These are phyloP conservation scores for Standfussiana lucernea DNA, from an alignment of 2,888 invertebrate species.

Conservation along the genomic window DNA sequence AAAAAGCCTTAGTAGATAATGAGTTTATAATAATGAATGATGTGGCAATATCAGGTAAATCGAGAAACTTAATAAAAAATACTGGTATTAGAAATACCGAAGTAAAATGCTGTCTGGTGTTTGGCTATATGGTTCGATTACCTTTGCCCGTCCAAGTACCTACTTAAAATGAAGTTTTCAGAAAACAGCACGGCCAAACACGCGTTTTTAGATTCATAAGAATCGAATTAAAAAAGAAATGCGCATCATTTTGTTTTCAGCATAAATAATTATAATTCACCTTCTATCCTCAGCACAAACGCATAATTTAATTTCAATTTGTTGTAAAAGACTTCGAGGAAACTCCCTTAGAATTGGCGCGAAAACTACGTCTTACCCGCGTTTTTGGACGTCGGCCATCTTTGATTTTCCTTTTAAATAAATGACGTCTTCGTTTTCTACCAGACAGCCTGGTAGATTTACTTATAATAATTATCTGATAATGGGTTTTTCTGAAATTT, in stretches of 20 bases:
- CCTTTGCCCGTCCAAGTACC: background rate
- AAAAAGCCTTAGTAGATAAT: background rate
- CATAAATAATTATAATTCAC: slow-evolving; percentile 9
- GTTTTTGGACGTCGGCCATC: slow-evolving; percentile 65
- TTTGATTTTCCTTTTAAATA: slow-evolving; percentile 61
- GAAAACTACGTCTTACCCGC: slow-evolving; percentile 52
- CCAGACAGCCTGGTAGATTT: slow-evolving; percentile 33
- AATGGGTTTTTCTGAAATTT: background rate
- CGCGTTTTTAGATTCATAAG: background rate
- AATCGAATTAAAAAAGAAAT: background rate
- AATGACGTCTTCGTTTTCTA: slow-evolving; percentile 32
- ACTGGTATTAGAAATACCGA: background rate
- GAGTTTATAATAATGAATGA: background rate
- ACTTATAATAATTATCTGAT: slow-evolving; percentile 6
- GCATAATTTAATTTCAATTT: slow-evolving; percentile 49
- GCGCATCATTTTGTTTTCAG: background rate
- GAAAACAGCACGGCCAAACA: background rate
- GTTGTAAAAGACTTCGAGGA: slow-evolving; percentile 62
- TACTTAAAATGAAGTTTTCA: background rate
- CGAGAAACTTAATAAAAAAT: no score
- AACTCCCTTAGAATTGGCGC: slow-evolving; percentile 59
- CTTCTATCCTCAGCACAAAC: slow-evolving; percentile 16
- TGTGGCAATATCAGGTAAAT: background rate
- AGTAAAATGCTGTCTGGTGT: background rate
- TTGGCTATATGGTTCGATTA: background rate